These are phyloP conservation scores for Phasianus colchicus DNA, from an alignment of 2,113 vertebrate genomes.

Conservation along the genomic window DNA sequence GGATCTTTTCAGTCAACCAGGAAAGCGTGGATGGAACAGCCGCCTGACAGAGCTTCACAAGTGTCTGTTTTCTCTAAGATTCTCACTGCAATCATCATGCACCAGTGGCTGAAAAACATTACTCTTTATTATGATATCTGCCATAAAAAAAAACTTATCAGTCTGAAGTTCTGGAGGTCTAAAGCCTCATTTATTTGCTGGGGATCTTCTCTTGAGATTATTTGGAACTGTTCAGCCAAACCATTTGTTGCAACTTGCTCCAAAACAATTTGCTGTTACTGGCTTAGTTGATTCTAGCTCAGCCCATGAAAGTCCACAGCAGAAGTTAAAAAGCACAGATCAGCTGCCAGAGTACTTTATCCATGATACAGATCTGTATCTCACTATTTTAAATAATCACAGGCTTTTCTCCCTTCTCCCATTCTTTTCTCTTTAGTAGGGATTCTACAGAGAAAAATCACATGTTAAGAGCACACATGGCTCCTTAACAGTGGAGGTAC, in stretches of 20 bases:
- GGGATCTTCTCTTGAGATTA: not conserved
- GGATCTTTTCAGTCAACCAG: not conserved
- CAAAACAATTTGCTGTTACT: not conserved
- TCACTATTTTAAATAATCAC: not conserved
- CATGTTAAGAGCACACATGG: not conserved
- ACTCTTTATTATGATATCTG: not conserved
- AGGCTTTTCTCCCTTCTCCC: not conserved
- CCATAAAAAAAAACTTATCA: not conserved
- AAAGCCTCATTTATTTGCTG: not conserved
- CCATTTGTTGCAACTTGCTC: not conserved
- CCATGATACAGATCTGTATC: not conserved
- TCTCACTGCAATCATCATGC: not conserved
- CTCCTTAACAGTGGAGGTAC: not conserved
- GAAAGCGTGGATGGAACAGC: not conserved
- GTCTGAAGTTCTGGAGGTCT: not conserved
- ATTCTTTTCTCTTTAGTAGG: not conserved
- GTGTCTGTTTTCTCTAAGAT: not conserved
- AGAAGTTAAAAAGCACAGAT: not conserved
- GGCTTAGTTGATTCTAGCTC: fast-evolving
- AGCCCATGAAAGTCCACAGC: not conserved
- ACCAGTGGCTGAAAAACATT: not conserved
- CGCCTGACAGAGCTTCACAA: not conserved
- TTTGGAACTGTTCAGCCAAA: not conserved
- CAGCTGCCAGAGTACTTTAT: not conserved
- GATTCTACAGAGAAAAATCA: not conserved